Evolutionary conservation across 2,888 invertebrate genomes (phyloP).

Genomic region (Pilophorus perplexus): DNA sequence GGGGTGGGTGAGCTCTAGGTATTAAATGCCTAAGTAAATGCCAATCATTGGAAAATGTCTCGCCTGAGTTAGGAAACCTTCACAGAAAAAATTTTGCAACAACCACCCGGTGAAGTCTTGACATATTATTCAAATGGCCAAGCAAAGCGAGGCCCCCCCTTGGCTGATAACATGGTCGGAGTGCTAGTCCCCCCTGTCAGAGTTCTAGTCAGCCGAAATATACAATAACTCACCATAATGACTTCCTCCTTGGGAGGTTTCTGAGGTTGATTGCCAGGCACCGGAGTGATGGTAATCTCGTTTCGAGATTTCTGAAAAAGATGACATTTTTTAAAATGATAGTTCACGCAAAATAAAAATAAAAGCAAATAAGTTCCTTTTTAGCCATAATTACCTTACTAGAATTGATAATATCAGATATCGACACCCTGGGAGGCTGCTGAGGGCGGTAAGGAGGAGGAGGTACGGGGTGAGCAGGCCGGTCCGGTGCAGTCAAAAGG

Average conservation of each 20-base stretch:
- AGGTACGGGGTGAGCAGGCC: conserved; percentile 46
- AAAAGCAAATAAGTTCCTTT: neutral
- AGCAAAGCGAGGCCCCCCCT: too few species aligned
- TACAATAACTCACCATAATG: conserved; percentile 46
- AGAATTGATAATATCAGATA: conserved; percentile 56
- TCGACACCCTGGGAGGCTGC: conserved; percentile 44
- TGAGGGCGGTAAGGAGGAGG: conserved; percentile 33
- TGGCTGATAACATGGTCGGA: too few species aligned
- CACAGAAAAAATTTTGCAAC: too few species aligned
- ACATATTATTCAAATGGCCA: too few species aligned
- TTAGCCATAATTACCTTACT: conserved; percentile 52
- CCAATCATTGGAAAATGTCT: too few species aligned
- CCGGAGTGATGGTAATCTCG: conserved; percentile 58
- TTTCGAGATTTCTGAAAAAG: conserved; percentile 57
- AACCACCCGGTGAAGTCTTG: too few species aligned
- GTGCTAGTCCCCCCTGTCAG: too few species aligned
- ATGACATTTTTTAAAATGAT: neutral
- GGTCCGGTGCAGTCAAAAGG: conserved; percentile 67
- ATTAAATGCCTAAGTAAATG: too few species aligned
- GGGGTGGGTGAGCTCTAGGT: too few species aligned
- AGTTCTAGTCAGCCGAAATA: too few species aligned
- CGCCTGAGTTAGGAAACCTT: too few species aligned
- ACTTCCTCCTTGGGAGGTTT: conserved; percentile 48
- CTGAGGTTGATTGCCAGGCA: conserved; percentile 49
- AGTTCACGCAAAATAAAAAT: neutral